A percentile compares a stretch with the other conserved stretches of the same genome.
Evolutionary conservation across 1,140 invertebrate genomes (phyloP).

Genomic region (Coelopa frigida): DNA sequence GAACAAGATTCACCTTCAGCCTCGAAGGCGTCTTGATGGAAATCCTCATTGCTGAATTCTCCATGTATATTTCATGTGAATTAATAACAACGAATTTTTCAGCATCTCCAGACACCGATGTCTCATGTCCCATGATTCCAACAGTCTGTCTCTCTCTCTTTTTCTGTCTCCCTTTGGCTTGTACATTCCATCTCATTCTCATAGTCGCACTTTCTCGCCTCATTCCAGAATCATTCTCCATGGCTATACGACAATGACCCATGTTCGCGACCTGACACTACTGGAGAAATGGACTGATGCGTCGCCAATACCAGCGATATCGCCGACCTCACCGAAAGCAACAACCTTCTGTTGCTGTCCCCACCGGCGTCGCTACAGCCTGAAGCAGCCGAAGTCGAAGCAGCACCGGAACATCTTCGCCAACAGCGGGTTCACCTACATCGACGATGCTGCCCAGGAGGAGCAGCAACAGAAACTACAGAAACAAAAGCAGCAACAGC

Average conservation of each 20-base stretch:
- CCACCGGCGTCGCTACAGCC: conserved; percentile 35
- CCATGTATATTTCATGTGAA: too few relatives aligned
- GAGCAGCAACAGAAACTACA: neutral
- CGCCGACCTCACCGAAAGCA: conserved; percentile 37
- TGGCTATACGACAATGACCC: conserved; percentile 42
- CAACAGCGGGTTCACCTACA: conserved; percentile 40
- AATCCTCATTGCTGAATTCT: too few relatives aligned
- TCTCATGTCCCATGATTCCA: too few relatives aligned
- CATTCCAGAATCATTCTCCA: conserved; percentile 34
- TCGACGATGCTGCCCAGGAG: conserved; percentile 35
- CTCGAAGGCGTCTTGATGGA: too few relatives aligned
- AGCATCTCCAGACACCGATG: too few relatives aligned
- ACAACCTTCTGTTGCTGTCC: conserved; percentile 41
- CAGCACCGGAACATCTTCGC: conserved; percentile 40
- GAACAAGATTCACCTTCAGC: too few relatives aligned
- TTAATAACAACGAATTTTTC: too few relatives aligned
- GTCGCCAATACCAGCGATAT: conserved; percentile 33
- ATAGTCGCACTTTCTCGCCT: neutral
- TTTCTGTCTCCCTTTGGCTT: too few relatives aligned
- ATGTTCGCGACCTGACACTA: conserved; percentile 41
- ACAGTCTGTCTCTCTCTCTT: too few relatives aligned
- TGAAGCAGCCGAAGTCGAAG: conserved; percentile 33
- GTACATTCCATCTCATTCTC: too few relatives aligned
- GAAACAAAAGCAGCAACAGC: conserved; percentile 2
- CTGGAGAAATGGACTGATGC: conserved; percentile 43